Evolutionary conservation across 2,888 invertebrate genomes (phyloP), one percentile per base, ranked within the genome.

Genomic region (Chrysolina haemoptera): DNA sequence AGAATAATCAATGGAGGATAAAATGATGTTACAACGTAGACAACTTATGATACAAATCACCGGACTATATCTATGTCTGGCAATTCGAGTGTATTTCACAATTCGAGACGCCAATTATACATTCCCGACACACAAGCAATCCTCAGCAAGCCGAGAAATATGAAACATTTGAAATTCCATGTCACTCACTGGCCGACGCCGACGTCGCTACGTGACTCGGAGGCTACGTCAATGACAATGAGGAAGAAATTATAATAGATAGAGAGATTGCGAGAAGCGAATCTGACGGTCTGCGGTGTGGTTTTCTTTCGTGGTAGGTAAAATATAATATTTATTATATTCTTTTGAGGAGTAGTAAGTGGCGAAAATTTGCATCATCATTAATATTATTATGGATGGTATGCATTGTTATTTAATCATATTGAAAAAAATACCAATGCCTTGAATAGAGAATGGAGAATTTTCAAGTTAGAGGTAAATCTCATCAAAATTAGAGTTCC

Each of bases 61-160:
- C 27, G n/a, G 9, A 35, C 59, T 59, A 59, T 59, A 27, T 10
- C 14, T 35, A 9, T 59, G n/a, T 12, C 35, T n/a, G 22, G 35
- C 27, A 59, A 59, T 35, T 35, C 27, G 9, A 12, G n/a, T 59
- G n/a, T 59, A n/a, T 59, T 35, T 35, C 59, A 59, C 59, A 59
- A 27, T 59, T 59, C 22, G 59, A 59, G 59, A 81, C 83, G 85
- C 85, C 86, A 87, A 88, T 88, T 88, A 88, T 86, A 87, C 85
- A 88, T 87, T 88, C 87, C 81, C 82, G 82, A 83, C 86, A 85
- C 87, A 86, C 80, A 87, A 84, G 85, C 87, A 87, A 87, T 87
- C 86, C 87, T 86, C 86, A 84, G 84, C 82, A 83, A 85, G 83
- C 82, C 85, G 84, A 85, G 86, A 87, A 87, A 87, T 87, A 87